phyloP scores from a whole-genome alignment of 1,140 invertebrate genomes.

The Drosophila obscura region DNA sequence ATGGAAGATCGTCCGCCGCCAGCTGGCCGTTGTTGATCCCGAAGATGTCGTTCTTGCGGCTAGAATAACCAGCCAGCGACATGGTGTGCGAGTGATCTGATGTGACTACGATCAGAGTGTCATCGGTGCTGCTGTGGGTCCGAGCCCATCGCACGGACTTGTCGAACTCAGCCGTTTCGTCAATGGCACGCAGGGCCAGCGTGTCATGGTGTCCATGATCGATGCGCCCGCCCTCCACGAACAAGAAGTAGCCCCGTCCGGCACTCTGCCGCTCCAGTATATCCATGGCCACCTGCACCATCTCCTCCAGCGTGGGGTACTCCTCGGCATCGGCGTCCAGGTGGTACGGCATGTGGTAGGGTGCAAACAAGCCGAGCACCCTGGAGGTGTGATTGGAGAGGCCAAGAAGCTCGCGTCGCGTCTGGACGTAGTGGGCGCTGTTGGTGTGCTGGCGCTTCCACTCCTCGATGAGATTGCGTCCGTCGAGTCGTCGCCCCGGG shows the following conservation, averaged over 20 bases:
- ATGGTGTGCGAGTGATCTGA: slow-evolving; percentile 90
- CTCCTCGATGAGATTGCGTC: slow-evolving; percentile 89
- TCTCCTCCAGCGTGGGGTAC: slow-evolving; percentile 90
- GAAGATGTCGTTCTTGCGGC: slow-evolving; percentile 89
- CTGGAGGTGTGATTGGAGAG: slow-evolving; percentile 84
- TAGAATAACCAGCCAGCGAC: slow-evolving; percentile 88
- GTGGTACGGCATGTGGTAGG: slow-evolving; percentile 85
- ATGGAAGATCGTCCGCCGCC: slow-evolving; percentile 84
- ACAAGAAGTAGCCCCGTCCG: slow-evolving; percentile 89
- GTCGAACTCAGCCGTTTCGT: slow-evolving; percentile 89
- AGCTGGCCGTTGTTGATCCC: slow-evolving; percentile 82
- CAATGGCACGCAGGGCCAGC: slow-evolving; percentile 87
- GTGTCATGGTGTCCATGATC: slow-evolving; percentile 90
- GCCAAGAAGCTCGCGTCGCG: slow-evolving; percentile 85
- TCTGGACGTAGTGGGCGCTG: slow-evolving; percentile 87
- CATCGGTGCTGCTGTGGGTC: slow-evolving; percentile 85
- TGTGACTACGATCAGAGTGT: slow-evolving; percentile 89
- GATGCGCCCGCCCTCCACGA: slow-evolving; percentile 89
- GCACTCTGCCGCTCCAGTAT: slow-evolving; percentile 88
- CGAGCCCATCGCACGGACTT: slow-evolving; percentile 87
- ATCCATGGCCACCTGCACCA: slow-evolving; percentile 90
- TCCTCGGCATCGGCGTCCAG: slow-evolving; percentile 85
- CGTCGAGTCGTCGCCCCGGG: slow-evolving; percentile 86
- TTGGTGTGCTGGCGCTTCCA: slow-evolving; percentile 85
- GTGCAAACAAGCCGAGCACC: slow-evolving; percentile 85